A percentile compares a stretch with the other conserved stretches of the same genome.
Evolutionary conservation across 2,113 vertebrate genomes (phyloP).

Genomic region (Grallaria varia): DNA sequence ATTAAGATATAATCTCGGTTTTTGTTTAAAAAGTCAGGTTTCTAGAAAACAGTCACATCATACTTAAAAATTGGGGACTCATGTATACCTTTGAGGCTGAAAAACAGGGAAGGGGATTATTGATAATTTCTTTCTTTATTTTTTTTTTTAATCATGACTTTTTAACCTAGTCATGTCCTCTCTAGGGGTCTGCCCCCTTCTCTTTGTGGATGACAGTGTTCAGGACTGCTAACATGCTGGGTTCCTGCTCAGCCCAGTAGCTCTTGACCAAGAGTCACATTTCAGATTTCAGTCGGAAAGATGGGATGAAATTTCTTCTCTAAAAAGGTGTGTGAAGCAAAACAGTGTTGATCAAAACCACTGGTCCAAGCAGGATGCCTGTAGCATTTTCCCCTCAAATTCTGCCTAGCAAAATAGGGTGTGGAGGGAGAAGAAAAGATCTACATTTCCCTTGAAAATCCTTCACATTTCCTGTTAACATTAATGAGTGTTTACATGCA

Average conservation of each 20-base stretch:
- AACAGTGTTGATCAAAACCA: background rate
- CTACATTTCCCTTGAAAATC: background rate
- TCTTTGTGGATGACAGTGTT: background rate
- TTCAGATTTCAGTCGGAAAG: background rate
- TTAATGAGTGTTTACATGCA: slow-evolving; percentile 51
- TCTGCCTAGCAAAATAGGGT: background rate
- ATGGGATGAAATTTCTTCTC: background rate
- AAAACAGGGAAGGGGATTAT: background rate
- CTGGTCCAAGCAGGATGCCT: background rate
- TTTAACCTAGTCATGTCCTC: background rate
- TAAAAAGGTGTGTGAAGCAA: background rate
- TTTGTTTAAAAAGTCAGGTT: background rate
- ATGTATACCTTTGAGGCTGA: background rate
- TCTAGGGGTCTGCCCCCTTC: background rate
- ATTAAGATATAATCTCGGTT: background rate
- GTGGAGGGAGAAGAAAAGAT: background rate
- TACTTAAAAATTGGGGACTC: background rate
- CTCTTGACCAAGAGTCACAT: background rate
- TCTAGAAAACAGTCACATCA: background rate
- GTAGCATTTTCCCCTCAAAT: background rate
- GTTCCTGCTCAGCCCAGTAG: background rate
- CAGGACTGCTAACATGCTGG: background rate
- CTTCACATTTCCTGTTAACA: slow-evolving; percentile 31
- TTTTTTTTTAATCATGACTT: background rate
- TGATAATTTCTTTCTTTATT: background rate